Conservation (phyloP, 2,888 invertebrate species). For the Scaptomyza flava region DNA sequence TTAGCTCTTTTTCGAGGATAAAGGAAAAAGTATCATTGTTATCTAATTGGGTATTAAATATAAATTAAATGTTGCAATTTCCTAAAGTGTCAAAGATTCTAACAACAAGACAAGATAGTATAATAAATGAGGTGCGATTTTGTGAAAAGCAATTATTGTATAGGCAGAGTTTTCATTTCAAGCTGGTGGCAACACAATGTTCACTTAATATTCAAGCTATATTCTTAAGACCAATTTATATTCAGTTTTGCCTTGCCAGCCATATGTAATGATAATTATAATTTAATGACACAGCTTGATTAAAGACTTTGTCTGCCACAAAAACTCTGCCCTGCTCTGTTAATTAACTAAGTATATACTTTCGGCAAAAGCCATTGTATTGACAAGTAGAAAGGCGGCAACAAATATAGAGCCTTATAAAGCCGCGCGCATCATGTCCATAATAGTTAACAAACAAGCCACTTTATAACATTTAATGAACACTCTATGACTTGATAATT, state of each 20-base stretch:
- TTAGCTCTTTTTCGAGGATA: neutral
- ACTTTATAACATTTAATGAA: slow-evolving; percentile 69
- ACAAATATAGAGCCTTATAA: slow-evolving; percentile 6
- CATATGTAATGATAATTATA: neutral
- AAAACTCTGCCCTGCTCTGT: neutral
- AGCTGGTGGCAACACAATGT: neutral
- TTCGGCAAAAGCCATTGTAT: slow-evolving; percentile 1
- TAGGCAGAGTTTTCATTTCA: neutral
- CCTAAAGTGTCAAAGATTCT: slow-evolving; percentile 2
- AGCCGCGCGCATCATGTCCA: slow-evolving; percentile 13
- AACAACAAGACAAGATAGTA: neutral
- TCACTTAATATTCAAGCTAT: neutral
- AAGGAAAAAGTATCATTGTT: slow-evolving; percentile 11
- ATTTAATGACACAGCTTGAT: slow-evolving; percentile 1
- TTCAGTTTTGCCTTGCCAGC: neutral
- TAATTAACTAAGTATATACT: slow-evolving; percentile 12
- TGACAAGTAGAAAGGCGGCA: neutral
- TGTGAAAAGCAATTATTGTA: neutral
- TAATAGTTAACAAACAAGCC: slow-evolving; percentile 26
- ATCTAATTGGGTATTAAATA: slow-evolving; percentile 22
- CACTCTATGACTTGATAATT: slow-evolving; percentile 79
- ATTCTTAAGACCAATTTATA: neutral
- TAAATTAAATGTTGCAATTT: slow-evolving; percentile 22
- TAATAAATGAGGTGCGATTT: neutral
- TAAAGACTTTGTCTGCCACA: slow-evolving; percentile 12